A percentile compares a stretch with the other conserved stretches of the same genome.
These are phyloP conservation scores for Drosophila sechellia DNA, from an alignment of 1,140 invertebrate genomes.

Conservation along the genomic window DNA sequence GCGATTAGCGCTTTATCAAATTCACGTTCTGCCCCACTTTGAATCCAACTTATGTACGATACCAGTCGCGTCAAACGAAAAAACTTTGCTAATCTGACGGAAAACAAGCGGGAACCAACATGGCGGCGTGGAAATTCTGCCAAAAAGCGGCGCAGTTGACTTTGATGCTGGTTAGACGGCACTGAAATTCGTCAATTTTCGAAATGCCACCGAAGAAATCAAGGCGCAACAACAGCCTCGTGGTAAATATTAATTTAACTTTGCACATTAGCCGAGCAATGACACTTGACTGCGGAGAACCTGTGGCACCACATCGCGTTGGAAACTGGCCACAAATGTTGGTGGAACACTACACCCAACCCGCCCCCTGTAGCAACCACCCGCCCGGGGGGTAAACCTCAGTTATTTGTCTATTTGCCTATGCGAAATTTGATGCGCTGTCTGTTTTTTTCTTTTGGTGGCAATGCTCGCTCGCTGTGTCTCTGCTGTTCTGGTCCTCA, in stretches of 20 bases:
- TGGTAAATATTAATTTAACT: constrained; percentile 81
- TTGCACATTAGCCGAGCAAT: constrained; percentile 71
- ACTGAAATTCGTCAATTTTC: constrained; percentile 71
- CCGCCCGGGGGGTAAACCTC: constrained; percentile 1
- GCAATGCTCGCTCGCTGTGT: constrained; percentile 12
- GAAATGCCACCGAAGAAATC: constrained; percentile 19
- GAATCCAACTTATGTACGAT: neutral
- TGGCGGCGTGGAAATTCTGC: constrained; percentile 24
- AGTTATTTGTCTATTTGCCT: constrained; percentile 61
- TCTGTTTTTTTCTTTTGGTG: constrained; percentile 5
- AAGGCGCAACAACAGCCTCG: constrained; percentile 29
- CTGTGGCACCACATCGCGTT: constrained; percentile 11
- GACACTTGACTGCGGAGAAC: constrained; percentile 51
- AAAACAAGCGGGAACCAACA: constrained; percentile 28
- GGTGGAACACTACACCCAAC: neutral
- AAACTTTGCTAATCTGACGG: constrained; percentile 74
- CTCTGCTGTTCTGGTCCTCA: constrained; percentile 58
- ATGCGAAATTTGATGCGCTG: constrained; percentile 56
- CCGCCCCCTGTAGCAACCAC: neutral
- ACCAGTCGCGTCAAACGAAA: constrained; percentile 30
- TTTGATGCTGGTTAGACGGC: constrained; percentile 65
- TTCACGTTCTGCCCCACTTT: neutral
- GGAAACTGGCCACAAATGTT: constrained; percentile 28
- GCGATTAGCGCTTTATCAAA: constrained; percentile 49
- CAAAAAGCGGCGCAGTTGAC: constrained; percentile 60